Conservation (phyloP, 37 sponge, comb jelly and placozoan species). For the Spongilla lacustris region DNA sequence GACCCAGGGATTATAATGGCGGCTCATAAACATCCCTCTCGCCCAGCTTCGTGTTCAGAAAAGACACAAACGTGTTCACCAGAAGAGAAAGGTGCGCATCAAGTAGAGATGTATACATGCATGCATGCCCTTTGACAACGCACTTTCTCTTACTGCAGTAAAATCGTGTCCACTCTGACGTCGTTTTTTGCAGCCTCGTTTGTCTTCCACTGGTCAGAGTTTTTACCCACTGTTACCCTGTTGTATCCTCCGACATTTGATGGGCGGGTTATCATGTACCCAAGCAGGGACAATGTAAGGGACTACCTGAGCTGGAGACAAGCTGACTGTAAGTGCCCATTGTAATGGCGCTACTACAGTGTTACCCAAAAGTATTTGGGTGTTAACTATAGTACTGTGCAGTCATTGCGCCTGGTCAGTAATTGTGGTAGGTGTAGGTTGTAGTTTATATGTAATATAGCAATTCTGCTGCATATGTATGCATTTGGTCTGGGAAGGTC, state of each 20-base stretch:
- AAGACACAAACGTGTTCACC: slow-evolving; percentile 73
- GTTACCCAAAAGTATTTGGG: no score
- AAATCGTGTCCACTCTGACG: slow-evolving; percentile 81
- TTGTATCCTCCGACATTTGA: slow-evolving; percentile 96
- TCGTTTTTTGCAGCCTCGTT: slow-evolving; percentile 84
- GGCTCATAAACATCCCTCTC: background rate
- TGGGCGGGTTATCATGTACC: slow-evolving; percentile 93
- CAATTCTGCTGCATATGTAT: no score
- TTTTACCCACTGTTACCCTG: slow-evolving; percentile 65
- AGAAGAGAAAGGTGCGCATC: slow-evolving; percentile 78
- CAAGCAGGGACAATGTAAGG: slow-evolving; percentile 69
- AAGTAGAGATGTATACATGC: slow-evolving; percentile 2
- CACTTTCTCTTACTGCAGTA: slow-evolving; percentile 54
- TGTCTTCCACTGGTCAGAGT: slow-evolving; percentile 88
- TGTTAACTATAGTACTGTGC: no score
- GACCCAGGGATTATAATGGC: background rate
- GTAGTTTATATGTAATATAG: no score
- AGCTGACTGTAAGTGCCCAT: slow-evolving; percentile 81
- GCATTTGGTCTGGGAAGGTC: no score
- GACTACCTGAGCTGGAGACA: slow-evolving; percentile 99
- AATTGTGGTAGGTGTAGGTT: no score
- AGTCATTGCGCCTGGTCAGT: no score
- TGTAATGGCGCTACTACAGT: background rate
- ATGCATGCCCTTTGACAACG: no score
- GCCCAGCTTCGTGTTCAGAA: slow-evolving; percentile 84